A percentile compares a stretch with the other conserved stretches of the same genome.
Evolutionary conservation across 2,797 vertebrate species (phyloP).

Genomic region (Anableps anableps): DNA sequence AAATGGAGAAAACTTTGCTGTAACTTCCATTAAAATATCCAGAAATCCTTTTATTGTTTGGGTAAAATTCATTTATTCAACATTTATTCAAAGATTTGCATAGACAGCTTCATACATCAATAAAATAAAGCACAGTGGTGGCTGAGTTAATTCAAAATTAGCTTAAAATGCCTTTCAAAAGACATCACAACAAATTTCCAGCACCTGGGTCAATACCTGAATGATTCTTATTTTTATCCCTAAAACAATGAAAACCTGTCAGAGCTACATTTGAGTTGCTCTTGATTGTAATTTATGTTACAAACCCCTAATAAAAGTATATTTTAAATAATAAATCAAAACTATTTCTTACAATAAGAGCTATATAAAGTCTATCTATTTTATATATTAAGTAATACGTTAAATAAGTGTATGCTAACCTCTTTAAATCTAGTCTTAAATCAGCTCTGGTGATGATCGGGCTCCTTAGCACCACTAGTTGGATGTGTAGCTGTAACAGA

Average conservation of each 20-base stretch:
- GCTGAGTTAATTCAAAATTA: background rate
- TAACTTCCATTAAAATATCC: background rate
- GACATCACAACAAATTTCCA: background rate
- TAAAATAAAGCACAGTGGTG: background rate
- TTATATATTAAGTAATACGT: background rate
- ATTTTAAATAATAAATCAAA: background rate
- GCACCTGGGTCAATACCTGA: background rate
- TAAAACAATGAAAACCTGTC: background rate
- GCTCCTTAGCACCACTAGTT: background rate
- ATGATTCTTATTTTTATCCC: background rate
- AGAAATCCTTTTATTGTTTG: background rate
- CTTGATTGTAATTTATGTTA: background rate
- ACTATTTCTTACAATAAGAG: background rate
- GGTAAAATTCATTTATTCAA: background rate
- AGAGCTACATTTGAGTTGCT: background rate
- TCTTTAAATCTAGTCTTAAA: background rate
- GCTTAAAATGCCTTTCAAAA: background rate
- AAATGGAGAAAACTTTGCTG: no score
- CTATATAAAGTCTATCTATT: background rate
- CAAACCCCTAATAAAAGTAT: background rate
- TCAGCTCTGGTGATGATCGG: background rate
- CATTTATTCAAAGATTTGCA: background rate
- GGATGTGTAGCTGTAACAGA: constrained; percentile 38
- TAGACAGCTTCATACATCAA: background rate
- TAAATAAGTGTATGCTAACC: background rate